These are phyloP conservation scores for Bombus confusus DNA, from an alignment of 1,140 invertebrate species.

Conservation along the genomic window DNA sequence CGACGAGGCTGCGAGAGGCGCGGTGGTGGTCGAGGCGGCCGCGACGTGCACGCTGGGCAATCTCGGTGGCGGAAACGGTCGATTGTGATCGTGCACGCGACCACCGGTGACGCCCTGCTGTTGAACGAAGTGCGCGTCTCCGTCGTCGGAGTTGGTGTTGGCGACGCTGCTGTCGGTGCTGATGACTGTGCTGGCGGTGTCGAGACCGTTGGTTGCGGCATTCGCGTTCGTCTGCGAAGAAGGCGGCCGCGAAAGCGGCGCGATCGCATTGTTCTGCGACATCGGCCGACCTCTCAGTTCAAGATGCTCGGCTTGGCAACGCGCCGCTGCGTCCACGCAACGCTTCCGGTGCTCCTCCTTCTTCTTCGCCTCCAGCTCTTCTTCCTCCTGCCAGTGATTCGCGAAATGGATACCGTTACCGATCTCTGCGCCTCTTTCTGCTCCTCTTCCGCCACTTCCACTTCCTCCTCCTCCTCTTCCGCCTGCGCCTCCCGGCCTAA, in stretches of 20 bases:
- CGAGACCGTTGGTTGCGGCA: neutral
- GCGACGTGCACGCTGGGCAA: constrained; percentile 66
- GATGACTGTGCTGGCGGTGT: neutral
- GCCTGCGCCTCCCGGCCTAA: neutral
- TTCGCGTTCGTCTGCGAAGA: constrained; percentile 59
- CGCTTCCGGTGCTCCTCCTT: constrained; percentile 64
- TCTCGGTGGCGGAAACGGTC: constrained; percentile 65
- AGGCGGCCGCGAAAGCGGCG: constrained; percentile 79
- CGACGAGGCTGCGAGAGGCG: constrained; percentile 61
- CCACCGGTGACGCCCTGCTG: neutral
- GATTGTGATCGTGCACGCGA: constrained; percentile 76
- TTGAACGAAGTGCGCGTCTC: constrained; percentile 59
- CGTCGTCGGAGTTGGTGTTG: constrained; percentile 28
- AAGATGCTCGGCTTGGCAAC: constrained; percentile 67
- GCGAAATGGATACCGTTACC: constrained; percentile 56
- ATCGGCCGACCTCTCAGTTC: constrained; percentile 76
- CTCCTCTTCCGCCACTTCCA: neutral
- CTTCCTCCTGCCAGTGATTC: constrained; percentile 58
- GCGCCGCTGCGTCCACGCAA: constrained; percentile 51
- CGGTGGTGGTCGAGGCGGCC: constrained; percentile 64
- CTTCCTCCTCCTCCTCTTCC: neutral
- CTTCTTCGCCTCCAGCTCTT: constrained; percentile 68
- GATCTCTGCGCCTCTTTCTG: constrained; percentile 25
- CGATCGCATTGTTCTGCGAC: constrained; percentile 76
- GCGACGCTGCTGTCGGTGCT: neutral